These are phyloP conservation scores for Oenanthe melanoleuca DNA, from an alignment of 2,113 vertebrate species.

Conservation along the genomic window DNA sequence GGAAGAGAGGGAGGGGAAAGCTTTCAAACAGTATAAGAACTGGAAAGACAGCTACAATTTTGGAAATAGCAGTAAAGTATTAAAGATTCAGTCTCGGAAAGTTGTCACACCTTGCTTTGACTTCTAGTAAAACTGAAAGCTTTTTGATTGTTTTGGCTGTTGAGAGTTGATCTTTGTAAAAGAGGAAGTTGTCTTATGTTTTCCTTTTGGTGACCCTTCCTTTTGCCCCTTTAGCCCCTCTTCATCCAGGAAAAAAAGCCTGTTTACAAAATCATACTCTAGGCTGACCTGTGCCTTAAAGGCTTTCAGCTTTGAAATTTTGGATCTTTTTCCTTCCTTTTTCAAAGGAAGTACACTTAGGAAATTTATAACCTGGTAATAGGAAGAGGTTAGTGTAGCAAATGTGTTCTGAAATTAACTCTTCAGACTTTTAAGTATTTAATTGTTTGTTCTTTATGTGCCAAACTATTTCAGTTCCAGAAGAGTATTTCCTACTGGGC, in stretches of 20 bases:
- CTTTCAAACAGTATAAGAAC: not conserved
- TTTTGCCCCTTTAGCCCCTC: not conserved
- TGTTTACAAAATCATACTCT: not conserved
- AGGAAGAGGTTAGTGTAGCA: not conserved
- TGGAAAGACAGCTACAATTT: not conserved
- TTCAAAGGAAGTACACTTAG: not conserved
- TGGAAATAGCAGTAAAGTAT: not conserved
- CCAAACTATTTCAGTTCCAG: conserved; percentile 83
- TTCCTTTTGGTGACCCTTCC: not conserved
- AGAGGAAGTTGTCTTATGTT: not conserved
- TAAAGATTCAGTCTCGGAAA: not conserved
- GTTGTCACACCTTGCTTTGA: not conserved
- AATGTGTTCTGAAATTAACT: not conserved
- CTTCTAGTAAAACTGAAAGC: not conserved
- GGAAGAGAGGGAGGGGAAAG: not conserved
- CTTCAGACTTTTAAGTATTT: not conserved
- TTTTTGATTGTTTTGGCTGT: not conserved
- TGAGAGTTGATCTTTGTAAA: not conserved
- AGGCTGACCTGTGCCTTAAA: not conserved
- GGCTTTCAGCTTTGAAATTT: not conserved
- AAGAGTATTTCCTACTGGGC: conserved; percentile 89
- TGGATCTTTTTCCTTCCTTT: not conserved
- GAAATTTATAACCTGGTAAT: not conserved
- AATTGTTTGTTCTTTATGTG: not conserved
- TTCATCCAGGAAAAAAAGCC: not conserved